Percentiles rank a stretch among this genome's conserved stretches.
Conservation (phyloP, 2,888 invertebrate genomes). For the Meloe dianella region DNA sequence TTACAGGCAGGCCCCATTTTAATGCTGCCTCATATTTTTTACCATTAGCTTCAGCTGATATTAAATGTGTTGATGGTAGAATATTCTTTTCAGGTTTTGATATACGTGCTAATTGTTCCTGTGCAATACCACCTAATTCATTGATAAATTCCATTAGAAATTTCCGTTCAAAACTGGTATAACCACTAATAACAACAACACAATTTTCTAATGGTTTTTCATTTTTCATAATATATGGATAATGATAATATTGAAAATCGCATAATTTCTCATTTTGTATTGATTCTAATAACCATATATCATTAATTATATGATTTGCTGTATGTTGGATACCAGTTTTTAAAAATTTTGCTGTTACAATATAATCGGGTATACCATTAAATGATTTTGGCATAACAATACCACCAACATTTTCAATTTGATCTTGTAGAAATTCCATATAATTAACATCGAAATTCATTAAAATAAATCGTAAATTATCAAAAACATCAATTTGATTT, state of each 20-base stretch:
- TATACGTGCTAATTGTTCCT: conserved; percentile 71
- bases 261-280: conserved; percentile 63
- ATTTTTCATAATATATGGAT: conserved; percentile 65
- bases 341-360: conserved; percentile 66
- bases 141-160: conserved; percentile 75
- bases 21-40: conserved; percentile 83
- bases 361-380: conserved; percentile 68
- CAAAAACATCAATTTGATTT: conserved; percentile 34
- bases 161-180: conserved; percentile 73
- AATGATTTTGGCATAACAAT: conserved; percentile 60
- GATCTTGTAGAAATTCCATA: conserved; percentile 55
- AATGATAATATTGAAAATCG: conserved; percentile 72
- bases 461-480: conserved; percentile 54
- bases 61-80: conserved; percentile 77
- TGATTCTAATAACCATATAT: conserved; percentile 76
- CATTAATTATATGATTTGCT: conserved; percentile 70
- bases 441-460: conserved; percentile 60
- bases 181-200: conserved; percentile 81
- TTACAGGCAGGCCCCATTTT: conserved; percentile 86
- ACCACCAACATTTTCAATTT: conserved; percentile 66
- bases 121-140: conserved; percentile 70
- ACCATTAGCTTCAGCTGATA: conserved; percentile 75
- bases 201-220: conserved; percentile 68
- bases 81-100: conserved; percentile 60
- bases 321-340: conserved; percentile 60